These are phyloP conservation scores for Amphilophus citrinellus DNA, from an alignment of 2,113 vertebrate genomes.

Conservation along the genomic window DNA sequence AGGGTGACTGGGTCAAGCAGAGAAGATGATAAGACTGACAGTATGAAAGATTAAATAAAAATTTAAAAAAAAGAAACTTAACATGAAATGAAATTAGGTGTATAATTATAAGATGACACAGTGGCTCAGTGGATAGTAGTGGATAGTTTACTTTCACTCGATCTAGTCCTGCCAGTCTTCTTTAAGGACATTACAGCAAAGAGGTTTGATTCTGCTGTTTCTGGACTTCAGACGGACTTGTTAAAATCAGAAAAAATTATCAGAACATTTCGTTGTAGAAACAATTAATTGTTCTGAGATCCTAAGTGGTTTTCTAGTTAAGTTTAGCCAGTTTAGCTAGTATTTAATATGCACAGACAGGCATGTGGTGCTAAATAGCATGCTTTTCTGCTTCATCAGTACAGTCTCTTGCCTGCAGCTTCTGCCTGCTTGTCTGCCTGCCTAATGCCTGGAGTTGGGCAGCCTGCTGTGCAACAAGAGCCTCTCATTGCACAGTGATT, in stretches of 20 bases:
- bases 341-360: constrained; percentile 79
- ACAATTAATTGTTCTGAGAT: no score
- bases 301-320: constrained; percentile 29
- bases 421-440: constrained; percentile 73
- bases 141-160: no score
- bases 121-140: constrained; percentile 13
- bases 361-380: constrained; percentile 80
- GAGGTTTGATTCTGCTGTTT: no score
- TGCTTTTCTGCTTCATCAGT: constrained; percentile 82
- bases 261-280: no score
- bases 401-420: constrained; percentile 76
- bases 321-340: constrained; percentile 53
- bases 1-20: constrained; percentile 64
- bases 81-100: constrained; percentile 67
- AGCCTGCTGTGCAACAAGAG: constrained; percentile 71
- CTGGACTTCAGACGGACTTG: no score
- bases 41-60: constrained; percentile 64
- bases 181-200: no score
- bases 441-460: constrained; percentile 65
- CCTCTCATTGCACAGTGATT: constrained; percentile 56
- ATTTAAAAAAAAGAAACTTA: constrained; percentile 54
- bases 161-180: no score
- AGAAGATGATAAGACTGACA: constrained; percentile 64
- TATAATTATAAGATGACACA: constrained; percentile 44
- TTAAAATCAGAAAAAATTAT: no score